Percentiles rank a stretch among this genome's conserved stretches.
These are phyloP conservation scores for Fistularia commersonii DNA, from an alignment of 2,797 vertebrate genomes.

Conservation along the genomic window DNA sequence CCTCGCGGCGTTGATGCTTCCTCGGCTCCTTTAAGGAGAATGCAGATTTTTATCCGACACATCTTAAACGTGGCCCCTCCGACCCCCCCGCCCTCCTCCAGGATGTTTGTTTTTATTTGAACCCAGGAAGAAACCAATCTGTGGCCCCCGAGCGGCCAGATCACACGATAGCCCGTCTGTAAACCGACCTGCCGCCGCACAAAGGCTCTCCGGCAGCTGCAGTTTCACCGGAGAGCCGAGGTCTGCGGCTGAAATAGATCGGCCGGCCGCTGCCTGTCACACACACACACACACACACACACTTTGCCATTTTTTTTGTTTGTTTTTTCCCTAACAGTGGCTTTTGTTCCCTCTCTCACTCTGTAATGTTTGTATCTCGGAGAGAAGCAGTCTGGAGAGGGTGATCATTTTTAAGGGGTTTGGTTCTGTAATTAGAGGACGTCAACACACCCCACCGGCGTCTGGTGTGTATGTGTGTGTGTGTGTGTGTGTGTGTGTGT, in stretches of 20 bases:
- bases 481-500: too few species aligned
- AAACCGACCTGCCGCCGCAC: too few species aligned
- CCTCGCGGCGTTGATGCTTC: too few species aligned
- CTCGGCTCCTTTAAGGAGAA: too few species aligned
- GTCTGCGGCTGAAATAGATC: conserved; percentile 61
- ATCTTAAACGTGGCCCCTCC: too few species aligned
- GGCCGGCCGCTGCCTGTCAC: conserved; percentile 3
- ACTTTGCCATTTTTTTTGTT: too few species aligned
- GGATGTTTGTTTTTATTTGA: conserved; percentile 25
- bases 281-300: too few species aligned
- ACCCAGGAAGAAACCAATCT: conserved; percentile 14
- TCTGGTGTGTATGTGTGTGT: too few species aligned
- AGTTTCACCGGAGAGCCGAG: conserved; percentile 42
- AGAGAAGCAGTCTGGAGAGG: conserved; percentile 52
- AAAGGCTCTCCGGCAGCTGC: too few species aligned
- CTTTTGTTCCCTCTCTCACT: conserved; percentile 17
- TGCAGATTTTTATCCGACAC: too few species aligned
- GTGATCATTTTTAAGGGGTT: conserved; percentile 58
- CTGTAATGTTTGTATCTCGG: conserved; percentile 56
- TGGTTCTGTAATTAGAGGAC: conserved; percentile 65
- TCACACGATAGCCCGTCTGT: conserved; percentile 28
- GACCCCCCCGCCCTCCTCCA: too few species aligned
- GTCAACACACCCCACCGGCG: conserved; percentile 39
- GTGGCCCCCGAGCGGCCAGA: too few species aligned
- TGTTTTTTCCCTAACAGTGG: background rate